Conservation (phyloP, 2,113 vertebrate species). For the Zapus hudsonius region DNA sequence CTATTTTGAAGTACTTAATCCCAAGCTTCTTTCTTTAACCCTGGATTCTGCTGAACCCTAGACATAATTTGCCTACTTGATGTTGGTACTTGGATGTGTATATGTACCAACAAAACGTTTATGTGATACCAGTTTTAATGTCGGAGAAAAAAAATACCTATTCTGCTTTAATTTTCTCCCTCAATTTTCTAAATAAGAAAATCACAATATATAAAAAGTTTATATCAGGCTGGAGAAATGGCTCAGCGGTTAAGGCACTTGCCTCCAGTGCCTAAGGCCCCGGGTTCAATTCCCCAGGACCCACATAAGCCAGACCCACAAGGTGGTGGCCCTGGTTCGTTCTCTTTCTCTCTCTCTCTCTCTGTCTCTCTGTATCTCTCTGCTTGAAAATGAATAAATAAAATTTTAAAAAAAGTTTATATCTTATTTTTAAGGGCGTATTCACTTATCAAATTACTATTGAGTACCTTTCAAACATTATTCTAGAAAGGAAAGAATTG, state of each 20-base stretch:
- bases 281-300: too few species aligned
- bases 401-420: conserved; percentile 50
- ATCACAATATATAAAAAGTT: conserved; percentile 2
- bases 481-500: conserved; percentile 51
- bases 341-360: too few species aligned
- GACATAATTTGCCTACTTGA: not conserved
- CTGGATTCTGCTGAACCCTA: not conserved
- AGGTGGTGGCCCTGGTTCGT: too few species aligned
- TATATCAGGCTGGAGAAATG: too few species aligned
- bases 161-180: conserved; percentile 8
- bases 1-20: not conserved
- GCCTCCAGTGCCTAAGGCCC: too few species aligned
- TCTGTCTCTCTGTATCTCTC: too few species aligned
- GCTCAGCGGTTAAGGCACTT: too few species aligned
- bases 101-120: not conserved
- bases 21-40: not conserved
- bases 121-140: not conserved
- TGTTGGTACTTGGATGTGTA: not conserved
- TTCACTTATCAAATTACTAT: conserved; percentile 25
- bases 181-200: conserved; percentile 36
- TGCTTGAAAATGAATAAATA: too few species aligned
- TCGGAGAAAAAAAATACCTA: conserved; percentile 32
- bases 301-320: too few species aligned
- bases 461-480: conserved; percentile 22
- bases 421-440: not conserved